These are phyloP conservation scores for Peucedramus taeniatus DNA, from an alignment of 2,113 vertebrate species.

Conservation along the genomic window DNA sequence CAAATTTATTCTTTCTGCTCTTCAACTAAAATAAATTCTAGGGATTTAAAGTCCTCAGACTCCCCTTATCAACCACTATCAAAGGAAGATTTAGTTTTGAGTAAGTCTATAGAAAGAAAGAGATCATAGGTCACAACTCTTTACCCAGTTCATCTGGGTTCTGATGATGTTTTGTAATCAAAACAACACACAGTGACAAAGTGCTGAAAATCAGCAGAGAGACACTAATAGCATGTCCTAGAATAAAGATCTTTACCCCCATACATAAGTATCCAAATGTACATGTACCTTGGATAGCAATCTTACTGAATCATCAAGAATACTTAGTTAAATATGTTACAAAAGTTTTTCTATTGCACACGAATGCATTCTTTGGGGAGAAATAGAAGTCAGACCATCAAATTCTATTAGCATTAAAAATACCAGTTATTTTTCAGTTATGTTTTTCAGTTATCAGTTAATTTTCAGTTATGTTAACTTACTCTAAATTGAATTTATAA, in stretches of 20 bases:
- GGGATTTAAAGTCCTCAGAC: background rate
- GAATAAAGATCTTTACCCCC: background rate
- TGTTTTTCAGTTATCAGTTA: too few species aligned
- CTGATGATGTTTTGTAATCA: background rate
- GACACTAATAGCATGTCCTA: background rate
- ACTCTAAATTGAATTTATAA: background rate
- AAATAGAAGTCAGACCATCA: background rate
- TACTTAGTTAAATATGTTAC: background rate
- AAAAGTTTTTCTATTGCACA: background rate
- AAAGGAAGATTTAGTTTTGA: slow-evolving; percentile 16
- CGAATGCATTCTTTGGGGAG: background rate
- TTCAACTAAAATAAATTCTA: background rate
- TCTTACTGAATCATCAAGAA: background rate
- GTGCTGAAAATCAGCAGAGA: background rate
- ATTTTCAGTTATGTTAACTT: background rate
- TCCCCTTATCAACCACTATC: background rate
- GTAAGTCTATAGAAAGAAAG: background rate
- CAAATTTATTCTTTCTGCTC: background rate
- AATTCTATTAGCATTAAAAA: background rate
- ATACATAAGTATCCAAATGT: background rate
- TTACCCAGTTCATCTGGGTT: background rate
- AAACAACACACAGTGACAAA: background rate
- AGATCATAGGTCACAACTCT: background rate
- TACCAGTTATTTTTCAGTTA: background rate
- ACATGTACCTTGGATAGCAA: background rate